phyloP scores from a whole-genome alignment of 2,797 vertebrate genomes.

The Basileuterus tristriatus region DNA sequence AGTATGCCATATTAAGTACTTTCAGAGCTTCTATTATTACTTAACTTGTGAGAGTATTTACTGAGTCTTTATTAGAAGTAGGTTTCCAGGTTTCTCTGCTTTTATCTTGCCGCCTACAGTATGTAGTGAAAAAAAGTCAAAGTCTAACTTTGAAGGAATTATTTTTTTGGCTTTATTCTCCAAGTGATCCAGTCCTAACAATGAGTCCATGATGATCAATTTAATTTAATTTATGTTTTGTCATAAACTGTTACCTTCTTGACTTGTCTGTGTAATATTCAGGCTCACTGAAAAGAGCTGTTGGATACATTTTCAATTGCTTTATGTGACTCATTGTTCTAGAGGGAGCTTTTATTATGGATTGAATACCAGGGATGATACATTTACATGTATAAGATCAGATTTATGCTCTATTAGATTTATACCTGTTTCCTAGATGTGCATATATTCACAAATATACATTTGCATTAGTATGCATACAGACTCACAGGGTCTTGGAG shows the following conservation, averaged over 20 bases:
- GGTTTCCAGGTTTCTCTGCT: slow-evolving; percentile 23
- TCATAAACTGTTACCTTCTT: slow-evolving; percentile 54
- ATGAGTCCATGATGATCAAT: slow-evolving; percentile 51
- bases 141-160: neutral
- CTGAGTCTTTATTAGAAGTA: neutral
- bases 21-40: neutral
- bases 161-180: slow-evolving; percentile 38
- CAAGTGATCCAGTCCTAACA: slow-evolving; percentile 50
- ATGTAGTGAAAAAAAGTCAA: neutral
- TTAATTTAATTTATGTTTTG: slow-evolving; percentile 65
- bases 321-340: slow-evolving; percentile 59
- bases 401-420: neutral
- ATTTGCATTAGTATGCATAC: neutral
- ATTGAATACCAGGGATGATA: neutral
- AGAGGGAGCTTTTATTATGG: slow-evolving; percentile 47
- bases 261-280: slow-evolving; percentile 36
- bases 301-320: slow-evolving; percentile 51
- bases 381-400: slow-evolving; percentile 13
- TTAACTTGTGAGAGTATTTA: slow-evolving; percentile 17
- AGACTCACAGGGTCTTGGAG: neutral
- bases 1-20: neutral
- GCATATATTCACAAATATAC: neutral
- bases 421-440: neutral
- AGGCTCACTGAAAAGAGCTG: slow-evolving; percentile 41
- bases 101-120: slow-evolving; percentile 27